Base-by-base conservation (phyloP, 2,113 vertebrate genomes). In the Murina feae region DNA sequence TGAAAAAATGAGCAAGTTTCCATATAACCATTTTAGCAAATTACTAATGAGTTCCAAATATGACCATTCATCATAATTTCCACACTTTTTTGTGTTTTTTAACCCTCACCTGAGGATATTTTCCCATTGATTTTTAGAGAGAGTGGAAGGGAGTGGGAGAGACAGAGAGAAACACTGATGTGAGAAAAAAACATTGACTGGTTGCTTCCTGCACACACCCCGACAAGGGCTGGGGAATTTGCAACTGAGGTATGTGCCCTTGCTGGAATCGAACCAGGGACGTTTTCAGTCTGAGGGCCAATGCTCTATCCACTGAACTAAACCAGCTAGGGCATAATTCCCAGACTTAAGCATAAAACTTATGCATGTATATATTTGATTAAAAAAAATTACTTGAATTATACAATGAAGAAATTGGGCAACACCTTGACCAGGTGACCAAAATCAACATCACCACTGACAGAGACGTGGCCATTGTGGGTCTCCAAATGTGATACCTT, bases 1-100 rank as follows among this genome's bases (percentile, higher is more conserved):
- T 91, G 66, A 89, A 89, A 94, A 66, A 81, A 87, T n/a, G n/a
- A 88, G 58, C n/a, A 86, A 42, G 23, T 68, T 92, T 78, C 63
- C 78, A 89, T 2, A 81, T 1, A 72, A 58, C 23, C 30, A 81
- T 28, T 91, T 81, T 11, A 71, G 51, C 30, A 79, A 86, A 71
- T 94, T 74, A 86, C n/a, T 18, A 79, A 2, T 39, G 39, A 86
- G 32, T 58, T 90, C 35, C 76, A 86, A 84, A 79, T 55, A 63
- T 44, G 37, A 76, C 55, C 35, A 85, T 72, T 75, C 39, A 92
- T 17, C 58, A 0, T 35, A 80, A 83, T 49, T 49, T 18, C 53
- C 21, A 81, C 25, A 75, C 44, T 69, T 55, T 55, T 55, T 9
- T 58, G 23, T 58, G 21, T 21, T 23, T 58, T 21, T 23, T 58